These are phyloP conservation scores for Cryptus armator DNA, from an alignment of 2,888 invertebrate genomes.

Conservation along the genomic window DNA sequence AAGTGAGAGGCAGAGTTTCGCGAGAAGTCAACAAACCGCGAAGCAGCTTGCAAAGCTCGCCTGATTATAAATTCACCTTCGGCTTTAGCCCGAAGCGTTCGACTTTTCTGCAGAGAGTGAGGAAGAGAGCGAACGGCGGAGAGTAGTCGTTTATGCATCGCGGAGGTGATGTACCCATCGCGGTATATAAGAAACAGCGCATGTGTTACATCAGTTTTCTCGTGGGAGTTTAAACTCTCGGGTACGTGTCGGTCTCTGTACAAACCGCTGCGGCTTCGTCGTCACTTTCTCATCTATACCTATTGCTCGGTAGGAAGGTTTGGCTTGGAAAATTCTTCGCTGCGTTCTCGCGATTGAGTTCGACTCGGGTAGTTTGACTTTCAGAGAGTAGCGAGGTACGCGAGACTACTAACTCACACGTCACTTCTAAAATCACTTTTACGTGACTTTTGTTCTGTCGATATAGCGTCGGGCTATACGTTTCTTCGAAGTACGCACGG, in stretches of 20 bases:
- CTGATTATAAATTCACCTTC: constrained; percentile 59
- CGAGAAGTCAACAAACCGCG: constrained; percentile 16
- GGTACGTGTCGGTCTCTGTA: constrained; percentile 1
- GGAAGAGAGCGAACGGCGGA: neutral
- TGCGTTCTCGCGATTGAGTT: constrained; percentile 13
- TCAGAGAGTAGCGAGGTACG: neutral
- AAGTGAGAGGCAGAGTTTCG: neutral
- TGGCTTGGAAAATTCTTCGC: constrained; percentile 44
- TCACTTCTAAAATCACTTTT: constrained; percentile 30
- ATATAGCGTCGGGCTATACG: neutral
- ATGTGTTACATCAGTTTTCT: neutral
- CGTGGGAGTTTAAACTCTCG: constrained; percentile 11
- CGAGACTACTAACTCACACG: neutral
- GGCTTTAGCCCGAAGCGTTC: constrained; percentile 50
- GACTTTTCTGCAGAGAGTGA: constrained; percentile 28
- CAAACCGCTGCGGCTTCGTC: constrained; percentile 10
- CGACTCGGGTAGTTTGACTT: constrained; percentile 16
- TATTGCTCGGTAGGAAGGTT: neutral
- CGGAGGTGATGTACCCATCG: neutral
- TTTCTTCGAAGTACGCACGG: neutral
- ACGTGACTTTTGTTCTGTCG: neutral
- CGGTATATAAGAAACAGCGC: neutral
- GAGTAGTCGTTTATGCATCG: neutral
- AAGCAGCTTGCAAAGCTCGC: constrained; percentile 27
- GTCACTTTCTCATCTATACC: constrained; percentile 15